These are phyloP conservation scores for Eueremaeus valkanovi DNA, from an alignment of 2,888 invertebrate species.

Conservation along the genomic window DNA sequence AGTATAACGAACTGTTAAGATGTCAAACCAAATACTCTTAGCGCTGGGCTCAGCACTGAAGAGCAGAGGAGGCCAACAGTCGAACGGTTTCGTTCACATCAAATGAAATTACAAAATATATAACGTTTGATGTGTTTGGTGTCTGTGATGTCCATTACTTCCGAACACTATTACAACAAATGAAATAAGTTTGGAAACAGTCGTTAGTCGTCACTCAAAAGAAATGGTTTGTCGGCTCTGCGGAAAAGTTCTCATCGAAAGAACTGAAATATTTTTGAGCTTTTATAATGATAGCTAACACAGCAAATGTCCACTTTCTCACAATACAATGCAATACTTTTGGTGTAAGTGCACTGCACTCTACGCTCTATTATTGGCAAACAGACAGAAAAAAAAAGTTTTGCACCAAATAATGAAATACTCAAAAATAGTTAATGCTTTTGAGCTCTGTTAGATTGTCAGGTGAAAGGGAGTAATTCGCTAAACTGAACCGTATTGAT, in stretches of 20 bases:
- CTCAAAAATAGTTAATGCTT: constrained; percentile 3
- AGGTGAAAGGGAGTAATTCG: constrained; percentile 24
- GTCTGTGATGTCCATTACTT: constrained; percentile 16
- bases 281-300: background rate
- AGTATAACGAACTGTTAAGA: constrained; percentile 21
- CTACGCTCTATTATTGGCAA: background rate
- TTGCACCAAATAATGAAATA: background rate
- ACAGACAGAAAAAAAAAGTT: background rate
- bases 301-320: constrained; percentile 19
- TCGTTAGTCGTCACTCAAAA: no score
- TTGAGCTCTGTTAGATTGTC: constrained; percentile 13
- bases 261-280: background rate
- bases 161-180: background rate
- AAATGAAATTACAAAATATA: constrained; percentile 11
- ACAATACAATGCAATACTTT: background rate
- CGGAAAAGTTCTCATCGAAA: background rate
- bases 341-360: background rate
- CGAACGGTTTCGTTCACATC: background rate
- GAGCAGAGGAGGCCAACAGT: background rate
- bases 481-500: constrained; percentile 28
- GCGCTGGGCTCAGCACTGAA: background rate
- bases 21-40: background rate
- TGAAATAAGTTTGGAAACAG: constrained; percentile 1
- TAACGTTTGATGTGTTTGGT: constrained; percentile 21
- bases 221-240: background rate